Conservation (phyloP, 1,140 invertebrate genomes). For the Calycopis cecrops region DNA sequence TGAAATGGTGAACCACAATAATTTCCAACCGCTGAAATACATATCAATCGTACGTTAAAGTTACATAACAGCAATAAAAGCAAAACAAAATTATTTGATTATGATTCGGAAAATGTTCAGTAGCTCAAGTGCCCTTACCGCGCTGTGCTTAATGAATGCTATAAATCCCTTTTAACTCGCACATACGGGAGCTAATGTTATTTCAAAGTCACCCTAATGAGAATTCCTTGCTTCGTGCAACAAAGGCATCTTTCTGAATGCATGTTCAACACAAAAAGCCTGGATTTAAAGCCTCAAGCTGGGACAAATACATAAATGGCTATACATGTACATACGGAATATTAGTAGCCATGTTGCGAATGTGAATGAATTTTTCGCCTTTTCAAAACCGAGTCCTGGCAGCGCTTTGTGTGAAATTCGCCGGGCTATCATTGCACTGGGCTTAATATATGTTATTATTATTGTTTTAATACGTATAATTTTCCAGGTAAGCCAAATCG, state of each 20-base stretch:
- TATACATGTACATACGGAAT: conserved; percentile 10
- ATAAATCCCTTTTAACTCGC: conserved; percentile 40
- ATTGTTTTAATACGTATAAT: too few relatives aligned
- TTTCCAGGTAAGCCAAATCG: too few relatives aligned
- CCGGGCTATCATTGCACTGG: too few relatives aligned
- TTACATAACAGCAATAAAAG: too few relatives aligned
- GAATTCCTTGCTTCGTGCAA: conserved; percentile 54
- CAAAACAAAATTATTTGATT: conserved; percentile 7
- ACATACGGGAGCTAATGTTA: conserved; percentile 52
- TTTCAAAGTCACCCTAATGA: conserved; percentile 64
- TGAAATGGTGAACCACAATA: too few relatives aligned
- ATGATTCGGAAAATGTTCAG: conserved; percentile 29
- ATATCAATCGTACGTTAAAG: too few relatives aligned
- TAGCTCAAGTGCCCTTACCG: conserved; percentile 37
- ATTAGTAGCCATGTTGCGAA: conserved; percentile 9
- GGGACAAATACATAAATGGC: conserved; percentile 30
- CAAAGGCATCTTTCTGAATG: conserved; percentile 58
- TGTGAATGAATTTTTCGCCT: too few relatives aligned
- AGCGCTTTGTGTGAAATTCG: too few relatives aligned
- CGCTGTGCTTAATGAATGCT: conserved; percentile 44
- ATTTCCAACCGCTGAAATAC: too few relatives aligned
- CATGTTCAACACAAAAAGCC: conserved; percentile 57
- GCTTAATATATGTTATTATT: too few relatives aligned
- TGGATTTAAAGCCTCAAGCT: conserved; percentile 47
- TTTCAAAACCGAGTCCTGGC: too few relatives aligned